phyloP scores from a whole-genome alignment of 2,888 invertebrate species.

The Tenthredo scrophulariae region DNA sequence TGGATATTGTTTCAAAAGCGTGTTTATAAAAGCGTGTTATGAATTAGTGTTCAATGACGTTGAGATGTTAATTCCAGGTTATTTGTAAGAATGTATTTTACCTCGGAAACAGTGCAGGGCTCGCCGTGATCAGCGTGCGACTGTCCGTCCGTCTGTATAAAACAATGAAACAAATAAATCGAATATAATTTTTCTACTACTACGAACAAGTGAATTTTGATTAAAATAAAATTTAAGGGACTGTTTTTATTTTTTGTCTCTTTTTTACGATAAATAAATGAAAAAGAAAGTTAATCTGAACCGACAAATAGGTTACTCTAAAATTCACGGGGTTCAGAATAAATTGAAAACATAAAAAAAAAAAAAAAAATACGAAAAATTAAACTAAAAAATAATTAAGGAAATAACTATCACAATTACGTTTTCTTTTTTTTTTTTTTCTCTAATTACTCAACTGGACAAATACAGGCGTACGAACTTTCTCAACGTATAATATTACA shows the following conservation, averaged over 20 bases:
- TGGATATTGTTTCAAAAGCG: not conserved
- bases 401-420: not conserved
- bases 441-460: not conserved
- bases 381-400: not conserved
- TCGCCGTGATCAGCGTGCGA: conserved; percentile 51
- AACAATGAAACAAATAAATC: conserved; percentile 52
- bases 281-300: not conserved
- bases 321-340: not conserved
- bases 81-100: conserved; percentile 58
- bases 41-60: not conserved
- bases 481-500: not conserved
- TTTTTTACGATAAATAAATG: not conserved
- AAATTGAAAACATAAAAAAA: not conserved
- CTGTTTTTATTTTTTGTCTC: not conserved
- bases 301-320: not conserved
- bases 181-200: conserved; percentile 15
- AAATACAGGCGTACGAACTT: conserved; percentile 25
- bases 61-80: conserved; percentile 21
- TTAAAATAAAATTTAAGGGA: not conserved
- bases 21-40: conserved; percentile 3
- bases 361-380: not conserved
- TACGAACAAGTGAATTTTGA: not conserved
- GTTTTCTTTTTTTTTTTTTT: too few species aligned
- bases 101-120: conserved; percentile 55
- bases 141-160: conserved; percentile 54